Evolutionary conservation across 2,888 invertebrate species (phyloP), one percentile per base, ranked within the genome.

Genomic region (Nasonovia ribisnigri): DNA sequence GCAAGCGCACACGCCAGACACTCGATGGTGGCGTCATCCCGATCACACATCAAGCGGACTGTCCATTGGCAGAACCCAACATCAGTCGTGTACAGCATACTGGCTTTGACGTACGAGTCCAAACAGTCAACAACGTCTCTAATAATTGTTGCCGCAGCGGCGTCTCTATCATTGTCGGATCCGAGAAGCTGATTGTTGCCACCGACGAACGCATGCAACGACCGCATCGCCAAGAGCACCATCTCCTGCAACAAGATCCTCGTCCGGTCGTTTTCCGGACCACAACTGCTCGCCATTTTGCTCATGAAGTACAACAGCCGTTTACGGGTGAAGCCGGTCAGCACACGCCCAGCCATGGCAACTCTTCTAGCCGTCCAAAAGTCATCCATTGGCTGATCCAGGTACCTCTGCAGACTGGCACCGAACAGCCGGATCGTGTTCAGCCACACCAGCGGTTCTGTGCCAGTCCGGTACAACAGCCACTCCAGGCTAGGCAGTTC

Each of bases 91-190:
- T 26, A 57, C 10, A 77, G 2, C 42, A 2, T 29, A n/a, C 43
- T 16, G 29, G 87, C 88, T 26, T 92, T 92, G 24, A 77, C 77
- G 54, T 88, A 92, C 36, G 88, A 88, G 77, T 92, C 92, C 51
- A 92, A 10, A 11, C 77, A 77, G 54, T 92, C 77, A 20, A 92
- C 67, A 0, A 48, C 77, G 43, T 77, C 36, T 77, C 77, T 77
- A 36, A 77, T 8, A 20, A 6, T 77, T 0, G 13, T 24, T 3
- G 20, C n/a, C 3, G 6, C 51, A 24, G n/a, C 24, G 5, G 51
- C 54, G 43, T 90, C 24, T 4, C 26, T 0, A 42, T 16, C 46
- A 29, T 16, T 11, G 6, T 16, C 91, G 54, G 42, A 8, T 8
- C 3, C 26, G 29, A 26, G 16, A 20, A 29, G 6, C 20, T 51